Evolutionary conservation across 2,888 invertebrate species (phyloP), one percentile per base, ranked within the genome.

Genomic region (Ptilodon capucinus): DNA sequence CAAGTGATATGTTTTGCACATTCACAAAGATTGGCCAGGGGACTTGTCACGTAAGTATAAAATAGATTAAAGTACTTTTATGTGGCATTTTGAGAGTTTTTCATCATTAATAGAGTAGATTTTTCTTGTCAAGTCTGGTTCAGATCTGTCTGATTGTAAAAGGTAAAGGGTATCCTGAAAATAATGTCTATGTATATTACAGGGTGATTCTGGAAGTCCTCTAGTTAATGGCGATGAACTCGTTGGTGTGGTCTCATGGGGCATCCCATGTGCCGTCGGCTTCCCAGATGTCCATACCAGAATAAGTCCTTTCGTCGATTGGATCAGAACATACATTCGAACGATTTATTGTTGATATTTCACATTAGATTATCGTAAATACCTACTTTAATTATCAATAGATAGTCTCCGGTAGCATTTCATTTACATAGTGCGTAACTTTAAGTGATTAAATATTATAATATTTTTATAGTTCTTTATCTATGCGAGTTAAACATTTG

Each of bases 191-290:
- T n/a, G n/a, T 39, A 38, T 51, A 49, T 19, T 30, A 21, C 72
- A 91, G 91, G 91, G 91, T 28, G 91, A 91, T 68, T 91, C 91
- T 4, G 91, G 91, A 7, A 84, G 89, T 41, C 90, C 91, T 14
- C 46, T 91, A 40, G 68, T 81, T 42, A 84, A 72, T 63, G 68
- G 70, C 9, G 60, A 73, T 16, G 59, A 76, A 44, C 65, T 91
- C 0, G 86, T 84, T 13, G 91, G 91, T 8, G 35, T 91, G 3
- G 86, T 89, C 1, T 91, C 91, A 6, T 91, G 91, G 86, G 91
- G 91, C 1, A 86, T 91, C 17, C 91, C 91, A 1, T 91, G 91
- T 51, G 91, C 85, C 1, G 71, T 75, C 23, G 91, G 91, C 2
- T 91, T 89, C 42, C 91, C 91, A 1, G 91, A 91, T 52, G 91